These are phyloP conservation scores for Vanessa atalanta DNA, from an alignment of 1,140 invertebrate species.

Conservation along the genomic window DNA sequence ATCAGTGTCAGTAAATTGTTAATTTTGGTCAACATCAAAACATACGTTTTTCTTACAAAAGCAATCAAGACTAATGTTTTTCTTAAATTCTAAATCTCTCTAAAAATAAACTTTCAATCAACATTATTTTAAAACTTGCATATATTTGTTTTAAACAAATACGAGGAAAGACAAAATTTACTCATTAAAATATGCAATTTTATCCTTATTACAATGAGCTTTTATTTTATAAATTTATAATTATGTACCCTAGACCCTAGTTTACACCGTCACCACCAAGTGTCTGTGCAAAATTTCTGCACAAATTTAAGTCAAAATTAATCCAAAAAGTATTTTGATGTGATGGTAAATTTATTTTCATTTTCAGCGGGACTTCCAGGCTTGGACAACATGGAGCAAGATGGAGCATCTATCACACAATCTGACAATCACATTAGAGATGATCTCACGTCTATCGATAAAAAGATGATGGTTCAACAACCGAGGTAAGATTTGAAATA, in stretches of 20 bases:
- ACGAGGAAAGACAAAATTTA: not conserved
- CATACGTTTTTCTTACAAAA: not conserved
- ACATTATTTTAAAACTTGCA: not conserved
- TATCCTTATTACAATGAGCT: too few relatives aligned
- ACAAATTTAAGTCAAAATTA: not conserved
- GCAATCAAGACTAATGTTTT: not conserved
- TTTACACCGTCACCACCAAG: too few relatives aligned
- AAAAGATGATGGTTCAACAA: constrained; percentile 65
- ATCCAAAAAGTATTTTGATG: too few relatives aligned
- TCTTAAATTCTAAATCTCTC: not conserved
- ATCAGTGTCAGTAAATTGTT: not conserved
- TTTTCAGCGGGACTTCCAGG: constrained; percentile 53
- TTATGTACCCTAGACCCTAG: not conserved
- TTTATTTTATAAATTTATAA: not conserved
- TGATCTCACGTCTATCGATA: constrained; percentile 47
- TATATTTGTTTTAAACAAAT: not conserved
- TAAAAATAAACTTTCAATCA: not conserved
- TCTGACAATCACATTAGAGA: constrained; percentile 48
- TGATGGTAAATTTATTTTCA: not conserved
- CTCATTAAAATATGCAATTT: too few relatives aligned
- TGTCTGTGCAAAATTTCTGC: too few relatives aligned
- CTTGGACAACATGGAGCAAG: constrained; percentile 50
- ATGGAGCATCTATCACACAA: constrained; percentile 45
- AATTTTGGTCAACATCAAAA: not conserved
- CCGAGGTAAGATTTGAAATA: constrained; percentile 51